Conservation (phyloP, 2,888 invertebrate species). For the Temnothorax ravouxi region DNA sequence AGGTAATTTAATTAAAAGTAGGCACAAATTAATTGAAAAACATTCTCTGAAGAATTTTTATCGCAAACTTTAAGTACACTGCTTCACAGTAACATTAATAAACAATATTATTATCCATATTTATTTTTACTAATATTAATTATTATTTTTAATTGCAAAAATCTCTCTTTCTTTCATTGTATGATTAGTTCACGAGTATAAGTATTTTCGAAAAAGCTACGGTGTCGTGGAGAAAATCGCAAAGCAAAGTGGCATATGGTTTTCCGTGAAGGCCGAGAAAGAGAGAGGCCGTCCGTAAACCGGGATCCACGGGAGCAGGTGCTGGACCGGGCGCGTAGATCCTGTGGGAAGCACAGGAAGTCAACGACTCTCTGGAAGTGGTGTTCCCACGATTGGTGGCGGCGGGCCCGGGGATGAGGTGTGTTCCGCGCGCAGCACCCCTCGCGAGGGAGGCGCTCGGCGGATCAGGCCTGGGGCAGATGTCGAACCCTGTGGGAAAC, state of each 20-base stretch:
- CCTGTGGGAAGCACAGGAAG: constrained; percentile 86
- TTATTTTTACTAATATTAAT: neutral
- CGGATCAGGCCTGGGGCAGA: constrained; percentile 79
- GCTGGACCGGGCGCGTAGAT: constrained; percentile 78
- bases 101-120: neutral
- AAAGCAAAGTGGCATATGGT: constrained; percentile 20
- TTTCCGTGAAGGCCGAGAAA: constrained; percentile 52
- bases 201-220: neutral
- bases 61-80: neutral
- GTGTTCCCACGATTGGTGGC: constrained; percentile 86
- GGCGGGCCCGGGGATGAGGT: constrained; percentile 68
- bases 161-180: neutral
- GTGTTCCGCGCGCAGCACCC: constrained; percentile 71
- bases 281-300: constrained; percentile 72
- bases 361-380: constrained; percentile 86
- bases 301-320: constrained; percentile 82
- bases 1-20: neutral
- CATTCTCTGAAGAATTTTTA: neutral
- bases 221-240: neutral
- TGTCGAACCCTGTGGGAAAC: constrained; percentile 86
- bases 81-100: neutral
- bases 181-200: neutral
- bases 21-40: neutral
- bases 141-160: neutral
- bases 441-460: constrained; percentile 70